phyloP scores from a whole-genome alignment of 2,113 vertebrate genomes.

The Bufo bufo region DNA sequence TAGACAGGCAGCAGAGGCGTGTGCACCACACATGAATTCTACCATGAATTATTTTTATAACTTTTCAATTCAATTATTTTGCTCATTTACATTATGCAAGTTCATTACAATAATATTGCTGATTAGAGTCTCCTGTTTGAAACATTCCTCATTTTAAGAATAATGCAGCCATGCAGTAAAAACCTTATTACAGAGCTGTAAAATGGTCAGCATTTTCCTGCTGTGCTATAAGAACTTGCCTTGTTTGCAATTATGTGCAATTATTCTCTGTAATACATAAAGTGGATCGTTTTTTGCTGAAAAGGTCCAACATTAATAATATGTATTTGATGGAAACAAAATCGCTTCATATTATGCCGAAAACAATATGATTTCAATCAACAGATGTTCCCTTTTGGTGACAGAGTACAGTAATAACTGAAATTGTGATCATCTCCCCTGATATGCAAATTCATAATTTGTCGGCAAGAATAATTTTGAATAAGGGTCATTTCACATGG shows the following conservation, averaged over 20 bases:
- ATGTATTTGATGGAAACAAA: background rate
- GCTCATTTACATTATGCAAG: slow-evolving; percentile 5
- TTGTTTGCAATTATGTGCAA: slow-evolving; percentile 21
- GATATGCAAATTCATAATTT: too few relatives aligned
- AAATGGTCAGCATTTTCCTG: slow-evolving; percentile 48
- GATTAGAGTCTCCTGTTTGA: background rate
- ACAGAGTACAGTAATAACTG: background rate
- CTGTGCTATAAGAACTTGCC: slow-evolving; percentile 1
- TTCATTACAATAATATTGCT: slow-evolving; percentile 16
- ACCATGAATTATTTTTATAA: background rate
- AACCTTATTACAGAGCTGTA: slow-evolving; percentile 36
- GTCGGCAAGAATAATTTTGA: too few relatives aligned
- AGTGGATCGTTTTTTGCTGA: background rate
- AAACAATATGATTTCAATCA: background rate
- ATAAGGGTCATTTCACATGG: too few relatives aligned
- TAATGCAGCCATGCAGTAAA: slow-evolving; percentile 14
- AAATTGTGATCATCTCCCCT: background rate
- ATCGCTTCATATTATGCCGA: background rate
- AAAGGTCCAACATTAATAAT: background rate
- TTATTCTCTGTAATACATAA: slow-evolving; percentile 4
- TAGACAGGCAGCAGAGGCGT: background rate
- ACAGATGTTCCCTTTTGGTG: background rate
- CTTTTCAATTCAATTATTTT: slow-evolving; percentile 22
- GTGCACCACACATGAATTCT: background rate
- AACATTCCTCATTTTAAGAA: slow-evolving; percentile 16